phyloP scores from a whole-genome alignment of 2,113 vertebrate genomes.

The Collichthys lucidus region DNA sequence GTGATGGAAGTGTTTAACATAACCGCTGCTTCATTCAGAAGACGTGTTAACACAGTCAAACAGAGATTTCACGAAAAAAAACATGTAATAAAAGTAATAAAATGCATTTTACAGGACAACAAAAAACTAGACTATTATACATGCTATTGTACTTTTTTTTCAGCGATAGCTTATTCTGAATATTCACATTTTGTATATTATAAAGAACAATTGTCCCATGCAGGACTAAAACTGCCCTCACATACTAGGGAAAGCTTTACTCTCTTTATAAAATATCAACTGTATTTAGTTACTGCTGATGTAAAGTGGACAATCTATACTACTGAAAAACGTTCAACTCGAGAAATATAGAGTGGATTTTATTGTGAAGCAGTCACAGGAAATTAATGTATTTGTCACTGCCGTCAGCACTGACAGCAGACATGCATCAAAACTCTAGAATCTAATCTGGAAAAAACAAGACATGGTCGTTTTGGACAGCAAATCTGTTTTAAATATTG shows the following conservation, averaged over 20 bases:
- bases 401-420: too few relatives aligned
- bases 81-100: not conserved
- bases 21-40: not conserved
- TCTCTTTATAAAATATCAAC: not conserved
- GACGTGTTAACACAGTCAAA: fast-evolving
- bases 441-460: too few relatives aligned
- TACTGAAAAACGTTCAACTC: not conserved
- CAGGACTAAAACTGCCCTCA: not conserved
- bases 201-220: too few relatives aligned
- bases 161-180: not conserved
- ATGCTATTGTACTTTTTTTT: not conserved
- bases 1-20: not conserved
- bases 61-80: not conserved
- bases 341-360: too few relatives aligned
- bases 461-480: not conserved
- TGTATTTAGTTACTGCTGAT: not conserved
- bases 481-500: not conserved
- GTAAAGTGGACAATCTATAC: not conserved
- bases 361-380: not conserved
- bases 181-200: not conserved
- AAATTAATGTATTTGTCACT: not conserved
- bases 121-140: not conserved
- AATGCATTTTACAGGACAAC: too few relatives aligned
- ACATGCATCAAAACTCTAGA: too few relatives aligned
- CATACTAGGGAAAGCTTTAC: not conserved